A percentile compares a stretch with the other conserved stretches of the same genome.
Evolutionary conservation across 1,140 invertebrate species (phyloP).

Genomic region (Dolichoris vasculosae): DNA sequence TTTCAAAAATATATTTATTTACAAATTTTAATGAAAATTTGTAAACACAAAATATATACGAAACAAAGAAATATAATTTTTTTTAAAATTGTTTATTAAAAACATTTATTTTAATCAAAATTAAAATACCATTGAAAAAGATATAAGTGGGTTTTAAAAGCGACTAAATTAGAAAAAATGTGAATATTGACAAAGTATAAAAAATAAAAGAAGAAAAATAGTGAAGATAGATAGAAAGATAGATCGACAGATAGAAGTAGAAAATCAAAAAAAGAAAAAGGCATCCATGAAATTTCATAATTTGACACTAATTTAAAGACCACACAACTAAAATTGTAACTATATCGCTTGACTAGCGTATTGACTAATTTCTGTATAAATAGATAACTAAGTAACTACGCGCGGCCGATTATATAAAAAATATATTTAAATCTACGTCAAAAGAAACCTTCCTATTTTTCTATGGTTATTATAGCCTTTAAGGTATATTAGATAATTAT

Average conservation of each 20-base stretch:
- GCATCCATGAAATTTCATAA: constrained; percentile 80
- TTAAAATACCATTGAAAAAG: constrained; percentile 43
- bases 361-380: constrained; percentile 65
- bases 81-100: background rate
- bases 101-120: constrained; percentile 20
- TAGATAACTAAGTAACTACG: constrained; percentile 71
- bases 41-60: constrained; percentile 23
- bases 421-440: constrained; percentile 72
- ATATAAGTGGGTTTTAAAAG: constrained; percentile 48
- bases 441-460: constrained; percentile 72
- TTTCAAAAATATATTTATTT: background rate
- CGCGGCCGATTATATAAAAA: constrained; percentile 62
- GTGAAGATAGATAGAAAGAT: constrained; percentile 23
- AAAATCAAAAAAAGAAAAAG: constrained; percentile 63
- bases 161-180: constrained; percentile 53
- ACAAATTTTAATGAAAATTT: background rate
- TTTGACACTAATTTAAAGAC: constrained; percentile 74
- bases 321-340: constrained; percentile 74
- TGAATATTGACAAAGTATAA: constrained; percentile 43
- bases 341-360: constrained; percentile 71
- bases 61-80: constrained; percentile 24
- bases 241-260: constrained; percentile 55
- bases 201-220: constrained; percentile 48
- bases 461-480: constrained; percentile 73
- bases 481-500: constrained; percentile 71